A percentile compares a stretch with the other conserved stretches of the same genome.
These are phyloP conservation scores for Brachyopa scutellaris DNA, from an alignment of 2,888 invertebrate species.

Conservation along the genomic window DNA sequence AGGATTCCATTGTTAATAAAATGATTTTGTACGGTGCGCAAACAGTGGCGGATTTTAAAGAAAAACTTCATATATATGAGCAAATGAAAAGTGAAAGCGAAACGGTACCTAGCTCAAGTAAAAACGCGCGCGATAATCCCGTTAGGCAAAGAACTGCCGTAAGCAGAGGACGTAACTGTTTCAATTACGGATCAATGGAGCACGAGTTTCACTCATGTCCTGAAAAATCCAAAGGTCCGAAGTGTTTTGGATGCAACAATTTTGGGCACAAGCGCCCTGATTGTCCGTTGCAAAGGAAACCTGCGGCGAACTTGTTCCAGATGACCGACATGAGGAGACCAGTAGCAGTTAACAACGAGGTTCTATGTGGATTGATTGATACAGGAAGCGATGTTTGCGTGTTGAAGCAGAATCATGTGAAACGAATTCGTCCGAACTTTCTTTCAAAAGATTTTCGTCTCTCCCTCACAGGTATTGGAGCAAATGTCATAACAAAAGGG, in stretches of 20 bases:
- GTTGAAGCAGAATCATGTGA: no score
- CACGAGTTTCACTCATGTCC: neutral
- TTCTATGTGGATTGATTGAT: constrained; percentile 7
- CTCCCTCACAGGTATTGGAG: no score
- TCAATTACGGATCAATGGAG: constrained; percentile 3
- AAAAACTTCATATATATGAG: neutral
- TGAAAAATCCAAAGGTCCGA: neutral
- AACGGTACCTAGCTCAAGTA: neutral
- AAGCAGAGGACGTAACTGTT: constrained; percentile 9
- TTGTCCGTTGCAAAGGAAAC: constrained; percentile 2
- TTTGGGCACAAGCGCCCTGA: neutral
- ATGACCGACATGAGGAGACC: neutral
- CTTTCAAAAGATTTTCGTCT: neutral
- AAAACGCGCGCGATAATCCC: neutral
- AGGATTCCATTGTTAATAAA: neutral
- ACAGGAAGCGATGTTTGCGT: constrained; percentile 11
- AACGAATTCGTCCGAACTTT: neutral
- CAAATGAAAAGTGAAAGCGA: neutral
- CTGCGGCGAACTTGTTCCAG: neutral
- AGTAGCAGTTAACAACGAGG: constrained; percentile 6
- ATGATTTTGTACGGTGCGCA: neutral
- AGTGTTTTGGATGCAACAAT: neutral
- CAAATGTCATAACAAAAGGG: no score
- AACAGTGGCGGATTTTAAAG: neutral
- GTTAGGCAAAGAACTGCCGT: neutral